Conservation (phyloP, 2,113 vertebrate genomes). For the Pteronura brasiliensis region DNA sequence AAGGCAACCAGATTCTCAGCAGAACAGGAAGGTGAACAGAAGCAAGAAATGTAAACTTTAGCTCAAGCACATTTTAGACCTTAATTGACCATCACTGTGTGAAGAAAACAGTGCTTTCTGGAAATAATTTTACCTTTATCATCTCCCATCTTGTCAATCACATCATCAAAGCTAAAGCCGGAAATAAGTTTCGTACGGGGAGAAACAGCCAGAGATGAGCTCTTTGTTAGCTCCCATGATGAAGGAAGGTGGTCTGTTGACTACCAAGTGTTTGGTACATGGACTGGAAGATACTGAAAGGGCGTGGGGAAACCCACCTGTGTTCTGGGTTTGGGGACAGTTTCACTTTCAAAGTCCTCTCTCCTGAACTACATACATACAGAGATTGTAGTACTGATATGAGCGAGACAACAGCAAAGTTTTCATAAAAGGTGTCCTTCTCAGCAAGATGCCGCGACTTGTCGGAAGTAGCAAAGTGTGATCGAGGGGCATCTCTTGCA, state of each 20-base stretch:
- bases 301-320: background rate
- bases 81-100: conserved; percentile 57
- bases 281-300: conserved; percentile 12
- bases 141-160: conserved; percentile 66
- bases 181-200: background rate
- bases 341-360: background rate
- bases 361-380: background rate
- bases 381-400: background rate
- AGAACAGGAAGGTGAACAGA: conserved; percentile 65
- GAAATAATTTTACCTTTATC: conserved; percentile 63
- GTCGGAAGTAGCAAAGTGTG: conserved; percentile 1
- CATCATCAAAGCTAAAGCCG: conserved; percentile 46
- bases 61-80: conserved; percentile 40
- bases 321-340: background rate
- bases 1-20: conserved; percentile 38
- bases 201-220: background rate
- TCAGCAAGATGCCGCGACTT: background rate
- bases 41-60: conserved; percentile 54
- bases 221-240: conserved; percentile 4
- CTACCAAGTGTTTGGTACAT: conserved; percentile 2
- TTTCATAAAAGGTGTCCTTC: background rate
- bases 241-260: background rate
- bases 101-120: conserved; percentile 67
- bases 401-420: background rate
- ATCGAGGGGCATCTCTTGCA: background rate